phyloP scores from a whole-genome alignment of 2,113 vertebrate genomes.

The Cyphomyrus plagiostoma region DNA sequence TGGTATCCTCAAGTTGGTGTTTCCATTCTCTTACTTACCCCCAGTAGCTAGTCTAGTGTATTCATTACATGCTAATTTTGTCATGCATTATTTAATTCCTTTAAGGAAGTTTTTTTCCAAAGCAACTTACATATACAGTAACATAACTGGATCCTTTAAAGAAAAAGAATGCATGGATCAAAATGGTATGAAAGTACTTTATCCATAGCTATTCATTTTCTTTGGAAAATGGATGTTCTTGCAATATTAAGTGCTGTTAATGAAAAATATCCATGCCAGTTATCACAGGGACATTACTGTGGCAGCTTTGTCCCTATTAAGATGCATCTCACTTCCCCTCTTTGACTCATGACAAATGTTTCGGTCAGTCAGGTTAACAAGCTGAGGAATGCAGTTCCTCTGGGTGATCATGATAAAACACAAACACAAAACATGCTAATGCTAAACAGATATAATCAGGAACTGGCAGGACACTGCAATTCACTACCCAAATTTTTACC shows the following conservation, averaged over 20 bases:
- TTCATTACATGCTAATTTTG: neutral
- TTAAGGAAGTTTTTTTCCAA: neutral
- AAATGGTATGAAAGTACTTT: neutral
- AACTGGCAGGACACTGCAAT: neutral
- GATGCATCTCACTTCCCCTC: neutral
- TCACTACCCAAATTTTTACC: neutral
- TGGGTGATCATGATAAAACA: neutral
- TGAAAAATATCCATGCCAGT: neutral
- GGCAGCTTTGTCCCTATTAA: neutral
- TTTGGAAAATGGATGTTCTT: neutral
- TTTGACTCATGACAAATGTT: neutral
- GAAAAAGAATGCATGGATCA: neutral
- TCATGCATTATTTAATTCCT: neutral
- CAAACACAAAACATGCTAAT: neutral
- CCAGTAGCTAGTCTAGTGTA: neutral
- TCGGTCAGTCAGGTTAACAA: neutral
- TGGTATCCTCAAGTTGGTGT: neutral
- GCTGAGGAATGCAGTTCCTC: neutral
- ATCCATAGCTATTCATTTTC: neutral
- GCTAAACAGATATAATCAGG: neutral
- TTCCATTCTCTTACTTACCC: neutral
- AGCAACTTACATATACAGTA: neutral
- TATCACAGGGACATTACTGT: neutral
- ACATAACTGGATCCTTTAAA: neutral
- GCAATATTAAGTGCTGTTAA: neutral